Conservation (phyloP, 2,113 vertebrate genomes). For the Thamnophis sirtalis region DNA sequence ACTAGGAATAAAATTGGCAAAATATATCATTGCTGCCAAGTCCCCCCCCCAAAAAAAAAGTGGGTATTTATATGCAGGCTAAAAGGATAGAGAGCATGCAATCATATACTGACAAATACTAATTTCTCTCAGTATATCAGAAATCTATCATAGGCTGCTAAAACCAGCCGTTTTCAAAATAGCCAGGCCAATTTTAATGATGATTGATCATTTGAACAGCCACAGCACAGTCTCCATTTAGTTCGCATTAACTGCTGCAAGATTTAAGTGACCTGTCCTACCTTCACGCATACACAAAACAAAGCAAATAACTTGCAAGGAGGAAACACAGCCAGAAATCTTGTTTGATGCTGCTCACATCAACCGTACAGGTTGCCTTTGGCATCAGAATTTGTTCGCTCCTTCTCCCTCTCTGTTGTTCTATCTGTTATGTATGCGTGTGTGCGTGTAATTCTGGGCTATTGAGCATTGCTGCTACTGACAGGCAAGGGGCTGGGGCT, state of each 20-base stretch:
- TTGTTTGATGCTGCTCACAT: not conserved
- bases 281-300: slow-evolving; percentile 4
- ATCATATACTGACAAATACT: not conserved
- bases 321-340: not conserved
- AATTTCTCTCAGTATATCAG: not conserved
- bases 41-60: not conserved
- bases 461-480: slow-evolving; percentile 5
- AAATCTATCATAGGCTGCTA: not conserved
- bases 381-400: slow-evolving; percentile 4
- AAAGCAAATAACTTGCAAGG: not conserved
- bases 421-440: not conserved
- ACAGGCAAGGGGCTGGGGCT: not conserved
- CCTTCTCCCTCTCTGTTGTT: slow-evolving; percentile 3
- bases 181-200: slow-evolving; percentile 5
- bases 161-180: not conserved
- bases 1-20: not conserved
- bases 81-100: not conserved
- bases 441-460: slow-evolving; percentile 21
- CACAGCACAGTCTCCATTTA: not conserved
- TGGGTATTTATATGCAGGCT: not conserved
- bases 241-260: not conserved
- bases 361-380: not conserved
- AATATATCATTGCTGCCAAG: not conserved
- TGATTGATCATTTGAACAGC: slow-evolving; percentile 14
- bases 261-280: not conserved